Evolutionary conservation across 1,140 invertebrate species (phyloP), one percentile per base, ranked within the genome.

Genomic region (Psilanteris sp.): DNA sequence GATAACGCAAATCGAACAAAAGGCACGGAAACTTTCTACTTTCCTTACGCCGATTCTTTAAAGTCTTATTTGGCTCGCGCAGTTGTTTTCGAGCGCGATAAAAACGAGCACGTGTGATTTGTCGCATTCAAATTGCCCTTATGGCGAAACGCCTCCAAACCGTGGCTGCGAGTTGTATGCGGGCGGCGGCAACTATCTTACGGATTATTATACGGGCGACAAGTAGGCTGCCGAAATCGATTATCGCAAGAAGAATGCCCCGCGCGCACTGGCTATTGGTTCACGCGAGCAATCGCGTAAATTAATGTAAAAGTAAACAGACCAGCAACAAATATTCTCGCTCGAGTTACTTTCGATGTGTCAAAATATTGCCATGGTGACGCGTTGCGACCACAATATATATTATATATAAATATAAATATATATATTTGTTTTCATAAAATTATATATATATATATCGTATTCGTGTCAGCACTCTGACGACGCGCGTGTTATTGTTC

Each of bases 71-170:
- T 20, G 2, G 18, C 5, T 20, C 18, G 2, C 18, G 27, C 32
- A 43, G 24, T 59, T 32, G 34, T 70, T 70, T 32, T 32, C 20
- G 22, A n/a, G n/a, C 27, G 46, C 32, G 67, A 61, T 62, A 62
- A 71, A 54, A 54, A 50, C 5, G n/a, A 14, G 13, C 66, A 43
- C 67, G 29, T 36, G 41, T 46, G 61, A 52, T 75, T 76, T 67
- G 79, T 81, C 79, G 77, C 83, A 86, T 87, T 83, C 71, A 86
- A 87, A 88, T 88, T 81, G 85, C 87, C 87, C 87, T 86, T 87
- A 88, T 88, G 77, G 57, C 61, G 77, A 80, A 80, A 80, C 79
- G 73, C 62, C 81, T 84, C 78, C 70, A 68, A 80, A 57, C 54
- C 67, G 54, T 26, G 81, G 81, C 77, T 79, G 46, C n/a, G 75